Evolutionary conservation across 2,113 vertebrate genomes (phyloP), one percentile per base, ranked within the genome.

Genomic region (Mobula hypostoma): DNA sequence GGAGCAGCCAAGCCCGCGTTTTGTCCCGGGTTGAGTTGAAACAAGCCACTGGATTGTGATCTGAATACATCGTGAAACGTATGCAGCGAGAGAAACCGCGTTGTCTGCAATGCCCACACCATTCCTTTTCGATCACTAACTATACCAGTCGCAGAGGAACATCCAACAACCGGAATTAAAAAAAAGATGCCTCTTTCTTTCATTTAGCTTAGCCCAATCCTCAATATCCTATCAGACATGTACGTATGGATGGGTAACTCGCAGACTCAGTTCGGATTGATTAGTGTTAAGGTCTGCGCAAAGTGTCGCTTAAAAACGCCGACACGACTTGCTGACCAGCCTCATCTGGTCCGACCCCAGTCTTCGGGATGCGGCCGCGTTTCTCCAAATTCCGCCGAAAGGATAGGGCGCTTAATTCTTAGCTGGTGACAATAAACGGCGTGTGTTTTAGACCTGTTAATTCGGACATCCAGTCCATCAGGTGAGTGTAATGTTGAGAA

Each of bases 21-120:
- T 90, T 66, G 58, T 32, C 61, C 5, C 29, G 85, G 85, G 63
- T 66, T 90, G 61, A 66, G 32, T 90, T 66, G 61, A 66, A 90
- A 32, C 15, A 90, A 90, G 63, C 48, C 48, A 66, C 61, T 90
- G 29, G 29, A 19, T 90, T 90, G 61, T 90, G 85, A n/a, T 32
- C 85, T 14, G 61, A 90, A 90, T 66, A 90, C 8, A 90, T 5
- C n/a, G 14, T 17, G 85, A 90, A 17, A 66, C n/a, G 61, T 19
- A 32, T 66, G 29, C 29, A 9, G 29, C 2, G 14, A 63, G 85
- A 90, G n/a, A 11, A 11, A 87, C 56, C 12, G 83, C 56, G 66
- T 66, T 90, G n/a, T 32, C 85, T 88, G 56, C 83, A n/a, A n/a
- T 87, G 83, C 27, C 83, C 56, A 63, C 56, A 88, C 27, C n/a